Evolutionary conservation across 2,113 vertebrate genomes (phyloP).

Genomic region (Onychostoma macrolepis): DNA sequence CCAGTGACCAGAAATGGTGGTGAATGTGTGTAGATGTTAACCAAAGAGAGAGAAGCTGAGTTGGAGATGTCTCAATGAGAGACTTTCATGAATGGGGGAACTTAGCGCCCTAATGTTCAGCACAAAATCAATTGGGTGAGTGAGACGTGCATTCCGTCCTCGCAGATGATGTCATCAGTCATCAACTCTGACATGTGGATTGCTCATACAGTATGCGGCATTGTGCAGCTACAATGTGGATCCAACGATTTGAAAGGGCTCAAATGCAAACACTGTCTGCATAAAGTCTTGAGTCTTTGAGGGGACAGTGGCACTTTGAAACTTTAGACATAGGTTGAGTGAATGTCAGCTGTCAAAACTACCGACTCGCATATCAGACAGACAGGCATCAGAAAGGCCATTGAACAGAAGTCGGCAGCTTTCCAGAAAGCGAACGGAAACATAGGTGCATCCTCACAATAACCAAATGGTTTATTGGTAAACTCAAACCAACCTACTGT

Average conservation of each 20-base stretch:
- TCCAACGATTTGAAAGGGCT: not conserved
- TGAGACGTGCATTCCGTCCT: not conserved
- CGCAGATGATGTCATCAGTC: not conserved
- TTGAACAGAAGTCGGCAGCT: not conserved
- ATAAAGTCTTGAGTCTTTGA: not conserved
- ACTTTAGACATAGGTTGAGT: not conserved
- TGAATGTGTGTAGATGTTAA: conserved; percentile 23
- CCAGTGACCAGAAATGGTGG: not conserved
- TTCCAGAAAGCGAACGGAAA: conserved; percentile 10
- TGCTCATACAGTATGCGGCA: not conserved
- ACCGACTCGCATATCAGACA: not conserved
- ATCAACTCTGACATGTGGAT: not conserved
- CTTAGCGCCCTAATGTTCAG: not conserved
- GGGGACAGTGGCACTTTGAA: not conserved
- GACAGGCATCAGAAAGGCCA: not conserved
- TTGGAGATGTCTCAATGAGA: conserved; percentile 30
- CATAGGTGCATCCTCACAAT: not conserved
- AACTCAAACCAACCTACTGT: conserved; percentile 33
- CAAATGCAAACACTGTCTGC: not conserved
- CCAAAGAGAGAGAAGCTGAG: conserved; percentile 8
- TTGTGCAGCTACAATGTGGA: not conserved
- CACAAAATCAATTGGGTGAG: not conserved
- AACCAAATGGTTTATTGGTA: conserved; percentile 29
- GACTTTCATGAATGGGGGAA: not conserved
- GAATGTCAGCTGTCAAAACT: conserved; percentile 6